Evolutionary conservation across 2,888 invertebrate genomes (phyloP).

Genomic region (Tenthredo notha): DNA sequence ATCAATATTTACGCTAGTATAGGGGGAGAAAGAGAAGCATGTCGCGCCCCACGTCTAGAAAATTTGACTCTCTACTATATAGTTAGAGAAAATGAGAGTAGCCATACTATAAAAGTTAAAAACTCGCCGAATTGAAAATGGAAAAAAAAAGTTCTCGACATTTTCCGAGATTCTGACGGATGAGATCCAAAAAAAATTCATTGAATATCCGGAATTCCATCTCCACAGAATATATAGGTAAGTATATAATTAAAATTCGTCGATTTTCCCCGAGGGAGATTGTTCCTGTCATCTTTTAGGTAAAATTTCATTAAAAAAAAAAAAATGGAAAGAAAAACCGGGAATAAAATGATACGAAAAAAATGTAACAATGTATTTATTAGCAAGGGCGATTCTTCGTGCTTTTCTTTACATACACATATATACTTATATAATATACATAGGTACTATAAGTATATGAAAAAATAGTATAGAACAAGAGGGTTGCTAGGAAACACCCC

Average conservation of each 20-base stretch:
- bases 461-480: conserved; percentile 46
- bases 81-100: background rate
- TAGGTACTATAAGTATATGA: background rate
- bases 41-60: conserved; percentile 33
- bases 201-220: too few relatives aligned
- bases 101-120: background rate
- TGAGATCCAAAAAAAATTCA: too few relatives aligned
- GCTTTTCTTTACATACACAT: background rate
- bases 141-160: background rate
- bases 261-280: background rate
- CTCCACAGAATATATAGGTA: too few relatives aligned
- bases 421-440: background rate
- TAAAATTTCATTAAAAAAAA: background rate
- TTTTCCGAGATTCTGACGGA: too few relatives aligned
- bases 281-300: background rate
- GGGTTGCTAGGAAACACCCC: conserved; percentile 77
- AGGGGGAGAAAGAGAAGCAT: background rate
- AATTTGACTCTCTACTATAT: conserved; percentile 12
- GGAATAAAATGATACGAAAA: background rate
- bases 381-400: background rate
- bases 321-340: background rate
- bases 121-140: background rate
- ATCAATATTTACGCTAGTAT: conserved; percentile 31
- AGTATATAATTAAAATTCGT: background rate
- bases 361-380: background rate